phyloP scores from a whole-genome alignment of 1,140 invertebrate genomes.

The Ceratosolen solmsi region DNA sequence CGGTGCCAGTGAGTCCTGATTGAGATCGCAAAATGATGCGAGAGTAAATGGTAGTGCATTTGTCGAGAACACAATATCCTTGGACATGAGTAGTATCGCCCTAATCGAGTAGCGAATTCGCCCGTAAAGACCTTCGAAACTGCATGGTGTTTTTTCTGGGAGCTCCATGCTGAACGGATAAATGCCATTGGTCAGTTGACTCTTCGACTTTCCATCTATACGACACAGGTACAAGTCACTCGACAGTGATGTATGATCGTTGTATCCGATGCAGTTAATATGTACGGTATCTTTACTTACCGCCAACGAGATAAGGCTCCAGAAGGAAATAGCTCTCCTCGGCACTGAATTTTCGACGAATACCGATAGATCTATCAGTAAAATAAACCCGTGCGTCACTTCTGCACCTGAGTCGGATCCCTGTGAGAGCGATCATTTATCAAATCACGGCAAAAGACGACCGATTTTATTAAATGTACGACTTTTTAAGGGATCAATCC shows the following conservation, averaged over 20 bases:
- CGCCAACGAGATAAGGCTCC: conserved; percentile 56
- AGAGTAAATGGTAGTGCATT: conserved; percentile 61
- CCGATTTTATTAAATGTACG: no score
- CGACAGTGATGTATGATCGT: no score
- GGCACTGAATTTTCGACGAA: conserved; percentile 57
- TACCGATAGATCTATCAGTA: conserved; percentile 60
- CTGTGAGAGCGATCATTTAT: conserved; percentile 42
- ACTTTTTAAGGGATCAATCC: no score
- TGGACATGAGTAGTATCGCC: conserved; percentile 57
- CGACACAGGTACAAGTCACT: not conserved
- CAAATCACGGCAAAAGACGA: not conserved
- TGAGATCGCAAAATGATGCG: conserved; percentile 58
- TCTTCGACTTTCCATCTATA: conserved; percentile 53
- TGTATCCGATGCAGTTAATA: no score
- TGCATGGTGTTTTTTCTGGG: conserved; percentile 61
- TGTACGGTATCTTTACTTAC: conserved; percentile 48
- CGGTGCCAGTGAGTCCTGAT: conserved; percentile 59
- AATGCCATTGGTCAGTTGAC: conserved; percentile 52
- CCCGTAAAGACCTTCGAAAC: conserved; percentile 65
- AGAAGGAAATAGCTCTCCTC: conserved; percentile 60
- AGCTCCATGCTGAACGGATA: conserved; percentile 61
- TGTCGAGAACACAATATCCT: conserved; percentile 54
- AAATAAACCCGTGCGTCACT: conserved; percentile 62
- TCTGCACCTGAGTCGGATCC: conserved; percentile 60
- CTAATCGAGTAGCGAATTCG: conserved; percentile 62